Evolutionary conservation across 2,888 invertebrate genomes (phyloP).

Genomic region (Drymonia ruficornis): DNA sequence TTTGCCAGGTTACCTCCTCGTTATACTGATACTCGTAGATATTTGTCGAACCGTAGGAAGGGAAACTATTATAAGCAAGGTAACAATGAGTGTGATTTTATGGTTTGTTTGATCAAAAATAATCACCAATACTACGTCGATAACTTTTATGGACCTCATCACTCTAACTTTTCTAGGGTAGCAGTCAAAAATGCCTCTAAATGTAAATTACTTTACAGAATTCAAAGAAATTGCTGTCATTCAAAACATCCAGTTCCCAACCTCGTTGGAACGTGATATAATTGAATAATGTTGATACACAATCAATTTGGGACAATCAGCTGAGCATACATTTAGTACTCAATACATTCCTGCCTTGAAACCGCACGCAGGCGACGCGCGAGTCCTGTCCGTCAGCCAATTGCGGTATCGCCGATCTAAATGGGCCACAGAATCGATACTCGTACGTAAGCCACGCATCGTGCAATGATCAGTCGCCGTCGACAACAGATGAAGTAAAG

Average conservation of each 20-base stretch:
- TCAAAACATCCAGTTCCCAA: constrained; percentile 19
- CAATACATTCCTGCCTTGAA: constrained; percentile 65
- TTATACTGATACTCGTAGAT: no score
- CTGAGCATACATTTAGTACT: constrained; percentile 45
- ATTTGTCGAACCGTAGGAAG: constrained; percentile 20
- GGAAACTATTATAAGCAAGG: constrained; percentile 15
- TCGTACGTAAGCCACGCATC: constrained; percentile 64
- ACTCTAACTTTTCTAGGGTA: background rate
- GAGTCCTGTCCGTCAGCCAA: constrained; percentile 70
- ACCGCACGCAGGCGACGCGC: constrained; percentile 57
- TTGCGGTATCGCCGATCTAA: constrained; percentile 76
- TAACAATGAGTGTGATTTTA: constrained; percentile 4
- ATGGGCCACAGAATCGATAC: constrained; percentile 75
- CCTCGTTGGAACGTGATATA: constrained; percentile 33
- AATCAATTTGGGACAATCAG: constrained; percentile 61
- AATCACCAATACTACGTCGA: no score
- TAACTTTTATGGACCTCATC: background rate
- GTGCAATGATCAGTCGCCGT: constrained; percentile 66
- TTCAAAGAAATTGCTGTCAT: constrained; percentile 6
- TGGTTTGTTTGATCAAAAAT: no score
- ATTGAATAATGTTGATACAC: constrained; percentile 40
- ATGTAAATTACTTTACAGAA: no score
- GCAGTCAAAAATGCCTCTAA: background rate
- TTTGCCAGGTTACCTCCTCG: constrained; percentile 29
- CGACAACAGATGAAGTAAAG: constrained; percentile 73